Conservation (phyloP, 2,113 vertebrate genomes). For the Romanogobio albipinnatus region DNA sequence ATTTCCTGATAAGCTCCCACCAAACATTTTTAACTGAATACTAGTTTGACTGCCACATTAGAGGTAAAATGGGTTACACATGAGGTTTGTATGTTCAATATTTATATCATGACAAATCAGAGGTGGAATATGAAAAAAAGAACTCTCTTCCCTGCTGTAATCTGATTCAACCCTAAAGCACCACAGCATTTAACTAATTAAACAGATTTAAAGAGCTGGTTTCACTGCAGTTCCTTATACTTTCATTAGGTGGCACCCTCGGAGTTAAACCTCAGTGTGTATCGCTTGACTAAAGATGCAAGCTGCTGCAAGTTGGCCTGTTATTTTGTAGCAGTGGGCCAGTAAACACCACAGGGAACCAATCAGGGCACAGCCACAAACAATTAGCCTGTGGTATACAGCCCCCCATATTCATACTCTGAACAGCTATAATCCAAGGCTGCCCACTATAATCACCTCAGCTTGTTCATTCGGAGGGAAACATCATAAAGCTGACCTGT, state of each 20-base stretch:
- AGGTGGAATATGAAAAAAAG: background rate
- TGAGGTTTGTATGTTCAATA: background rate
- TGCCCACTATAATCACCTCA: background rate
- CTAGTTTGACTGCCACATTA: background rate
- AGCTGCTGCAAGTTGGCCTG: background rate
- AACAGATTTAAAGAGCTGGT: background rate
- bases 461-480: constrained; percentile 4
- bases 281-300: background rate
- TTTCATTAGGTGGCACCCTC: constrained; percentile 59
- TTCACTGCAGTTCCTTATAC: constrained; percentile 49
- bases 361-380: constrained; percentile 22
- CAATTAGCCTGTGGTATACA: constrained; percentile 19
- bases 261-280: constrained; percentile 16
- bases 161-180: background rate
- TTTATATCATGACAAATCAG: background rate
- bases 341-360: constrained; percentile 32
- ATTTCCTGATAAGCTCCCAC: background rate
- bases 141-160: background rate
- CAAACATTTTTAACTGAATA: background rate
- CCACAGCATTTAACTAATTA: background rate
- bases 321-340: constrained; percentile 9
- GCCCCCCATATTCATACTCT: constrained; percentile 13
- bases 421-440: constrained; percentile 1
- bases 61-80: background rate
- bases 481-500: constrained; percentile 17